Percentiles rank a stretch among this genome's conserved stretches.
Conservation (phyloP, 2,113 vertebrate genomes). For the Gallinago media region DNA sequence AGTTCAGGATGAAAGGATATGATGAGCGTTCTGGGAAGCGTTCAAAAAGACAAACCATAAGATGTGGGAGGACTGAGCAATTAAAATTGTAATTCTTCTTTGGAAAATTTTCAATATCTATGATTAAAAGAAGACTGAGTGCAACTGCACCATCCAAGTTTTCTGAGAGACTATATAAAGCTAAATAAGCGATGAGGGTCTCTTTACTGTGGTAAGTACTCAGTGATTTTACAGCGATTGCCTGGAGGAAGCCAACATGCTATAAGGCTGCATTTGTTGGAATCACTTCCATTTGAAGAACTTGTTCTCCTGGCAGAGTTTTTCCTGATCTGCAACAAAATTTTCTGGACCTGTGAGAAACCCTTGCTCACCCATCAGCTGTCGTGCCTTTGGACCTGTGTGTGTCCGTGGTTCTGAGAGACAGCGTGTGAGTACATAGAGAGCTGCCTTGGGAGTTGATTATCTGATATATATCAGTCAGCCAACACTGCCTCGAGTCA, state of each 20-base stretch:
- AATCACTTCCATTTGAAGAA: background rate
- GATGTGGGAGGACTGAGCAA: rapidly evolving
- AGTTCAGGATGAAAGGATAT: background rate
- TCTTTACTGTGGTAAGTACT: background rate
- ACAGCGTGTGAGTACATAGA: background rate
- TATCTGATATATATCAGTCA: background rate
- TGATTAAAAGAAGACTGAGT: background rate
- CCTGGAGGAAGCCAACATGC: background rate
- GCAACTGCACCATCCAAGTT: background rate
- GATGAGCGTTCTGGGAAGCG: background rate
- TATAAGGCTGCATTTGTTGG: background rate
- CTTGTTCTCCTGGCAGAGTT: background rate
- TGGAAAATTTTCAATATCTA: background rate
- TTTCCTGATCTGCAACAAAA: background rate
- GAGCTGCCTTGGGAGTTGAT: background rate
- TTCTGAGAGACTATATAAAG: background rate
- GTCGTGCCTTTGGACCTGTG: background rate
- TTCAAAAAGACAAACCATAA: background rate
- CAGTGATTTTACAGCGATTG: background rate
- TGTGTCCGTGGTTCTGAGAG: background rate
- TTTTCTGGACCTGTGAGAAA: background rate
- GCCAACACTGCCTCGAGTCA: background rate
- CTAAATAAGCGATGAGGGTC: background rate
- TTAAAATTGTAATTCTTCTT: background rate
- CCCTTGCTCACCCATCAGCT: background rate